Conservation (phyloP, 1,140 invertebrate species). For the Helicoverpa armigera region DNA sequence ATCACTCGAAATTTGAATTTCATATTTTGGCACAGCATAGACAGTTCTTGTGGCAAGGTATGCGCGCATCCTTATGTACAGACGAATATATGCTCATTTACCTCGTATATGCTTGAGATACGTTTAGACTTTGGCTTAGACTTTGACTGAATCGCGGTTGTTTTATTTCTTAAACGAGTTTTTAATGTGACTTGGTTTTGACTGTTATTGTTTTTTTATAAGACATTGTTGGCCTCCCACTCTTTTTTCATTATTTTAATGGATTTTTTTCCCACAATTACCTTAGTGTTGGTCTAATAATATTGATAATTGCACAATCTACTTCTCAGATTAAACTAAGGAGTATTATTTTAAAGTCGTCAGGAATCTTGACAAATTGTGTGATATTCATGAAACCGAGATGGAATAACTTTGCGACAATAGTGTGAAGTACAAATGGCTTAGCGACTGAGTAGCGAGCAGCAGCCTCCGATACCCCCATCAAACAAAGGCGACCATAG, state of each 20-base stretch:
- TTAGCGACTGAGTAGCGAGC: slow-evolving; percentile 21
- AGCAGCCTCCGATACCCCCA: background rate
- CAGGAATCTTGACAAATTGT: no score
- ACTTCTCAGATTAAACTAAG: no score
- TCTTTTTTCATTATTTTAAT: no score
- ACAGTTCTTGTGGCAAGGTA: slow-evolving; percentile 32
- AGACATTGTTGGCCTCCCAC: no score
- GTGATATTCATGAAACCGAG: no score
- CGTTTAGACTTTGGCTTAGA: background rate
- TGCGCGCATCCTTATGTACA: background rate
- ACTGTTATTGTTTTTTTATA: background rate
- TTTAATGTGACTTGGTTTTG: background rate
- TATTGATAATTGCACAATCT: no score
- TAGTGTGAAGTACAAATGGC: slow-evolving; percentile 9
- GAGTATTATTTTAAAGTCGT: no score
- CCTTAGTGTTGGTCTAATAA: no score
- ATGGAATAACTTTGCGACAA: slow-evolving; percentile 20
- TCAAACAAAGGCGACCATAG: slow-evolving; percentile 23
- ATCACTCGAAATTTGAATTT: slow-evolving; percentile 60
- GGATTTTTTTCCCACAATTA: no score
- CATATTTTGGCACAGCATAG: slow-evolving; percentile 53
- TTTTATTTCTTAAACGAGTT: background rate
- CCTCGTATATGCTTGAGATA: slow-evolving; percentile 13
- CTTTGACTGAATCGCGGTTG: background rate
- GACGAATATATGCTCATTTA: slow-evolving; percentile 18